phyloP scores from a whole-genome alignment of 1,140 invertebrate species.

The Panonychus citri region DNA sequence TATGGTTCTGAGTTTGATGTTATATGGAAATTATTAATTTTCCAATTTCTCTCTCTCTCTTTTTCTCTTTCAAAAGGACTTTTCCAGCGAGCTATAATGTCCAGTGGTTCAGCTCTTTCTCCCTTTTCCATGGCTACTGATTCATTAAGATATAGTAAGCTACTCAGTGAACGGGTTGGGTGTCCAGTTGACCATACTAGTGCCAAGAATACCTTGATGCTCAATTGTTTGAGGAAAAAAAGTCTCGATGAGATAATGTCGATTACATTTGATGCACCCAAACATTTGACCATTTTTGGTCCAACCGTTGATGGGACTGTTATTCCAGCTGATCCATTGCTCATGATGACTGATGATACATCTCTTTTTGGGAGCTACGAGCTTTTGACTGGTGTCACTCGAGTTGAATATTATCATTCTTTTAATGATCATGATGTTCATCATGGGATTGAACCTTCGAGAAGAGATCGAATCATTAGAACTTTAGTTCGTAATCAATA shows the following conservation, averaged over 20 bases:
- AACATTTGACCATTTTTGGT: constrained; percentile 61
- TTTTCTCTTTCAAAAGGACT: constrained; percentile 25
- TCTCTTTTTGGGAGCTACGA: constrained; percentile 39
- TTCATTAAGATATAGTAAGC: constrained; percentile 11
- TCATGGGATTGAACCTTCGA: constrained; percentile 65
- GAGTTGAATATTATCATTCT: constrained; percentile 65
- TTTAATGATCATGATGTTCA: constrained; percentile 75
- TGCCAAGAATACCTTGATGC: constrained; percentile 35
- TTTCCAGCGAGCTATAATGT: constrained; percentile 44
- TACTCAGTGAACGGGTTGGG: constrained; percentile 65
- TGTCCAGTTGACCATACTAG: constrained; percentile 32
- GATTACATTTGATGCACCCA: constrained; percentile 35
- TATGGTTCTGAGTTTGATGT: too few species aligned
- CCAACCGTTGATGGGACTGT: constrained; percentile 55
- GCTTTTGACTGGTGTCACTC: constrained; percentile 71
- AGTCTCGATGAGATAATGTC: constrained; percentile 30
- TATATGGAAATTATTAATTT: not conserved
- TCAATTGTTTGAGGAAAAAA: constrained; percentile 56
- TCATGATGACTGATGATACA: constrained; percentile 9
- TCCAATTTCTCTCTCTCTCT: too few species aligned
- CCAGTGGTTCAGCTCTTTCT: constrained; percentile 50
- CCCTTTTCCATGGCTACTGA: constrained; percentile 38
- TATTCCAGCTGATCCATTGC: constrained; percentile 20
- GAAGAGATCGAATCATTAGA: constrained; percentile 67
- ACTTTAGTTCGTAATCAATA: constrained; percentile 53